phyloP scores from a whole-genome alignment of 2,113 vertebrate species.

The Heloderma charlesbogerti region DNA sequence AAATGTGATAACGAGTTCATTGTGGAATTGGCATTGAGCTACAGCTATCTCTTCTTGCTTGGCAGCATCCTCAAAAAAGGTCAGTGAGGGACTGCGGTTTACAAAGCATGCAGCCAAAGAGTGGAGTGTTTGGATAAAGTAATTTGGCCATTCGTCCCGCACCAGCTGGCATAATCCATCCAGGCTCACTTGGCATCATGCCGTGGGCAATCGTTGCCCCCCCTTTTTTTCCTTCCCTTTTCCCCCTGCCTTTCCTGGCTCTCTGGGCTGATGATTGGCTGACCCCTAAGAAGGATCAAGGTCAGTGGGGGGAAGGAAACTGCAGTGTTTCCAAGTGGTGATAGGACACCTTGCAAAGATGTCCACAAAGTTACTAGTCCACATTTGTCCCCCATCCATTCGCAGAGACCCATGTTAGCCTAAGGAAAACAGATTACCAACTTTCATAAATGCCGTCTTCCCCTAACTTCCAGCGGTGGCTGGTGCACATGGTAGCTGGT shows the following conservation, averaged over 20 bases:
- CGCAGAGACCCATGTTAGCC: background rate
- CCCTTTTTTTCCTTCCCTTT: background rate
- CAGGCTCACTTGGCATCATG: background rate
- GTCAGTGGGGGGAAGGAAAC: background rate
- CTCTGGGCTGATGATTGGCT: background rate
- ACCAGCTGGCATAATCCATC: background rate
- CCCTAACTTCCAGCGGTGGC: too few species aligned
- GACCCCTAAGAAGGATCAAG: background rate
- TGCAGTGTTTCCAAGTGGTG: background rate
- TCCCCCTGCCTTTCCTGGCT: too few species aligned
- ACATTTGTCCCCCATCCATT: too few species aligned
- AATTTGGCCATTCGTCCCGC: background rate
- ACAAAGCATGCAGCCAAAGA: background rate
- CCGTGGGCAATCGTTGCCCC: background rate
- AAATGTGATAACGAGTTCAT: background rate
- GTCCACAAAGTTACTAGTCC: background rate
- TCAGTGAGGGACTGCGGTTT: background rate
- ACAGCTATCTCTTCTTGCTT: background rate
- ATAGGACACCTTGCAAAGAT: background rate
- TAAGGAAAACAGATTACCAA: background rate
- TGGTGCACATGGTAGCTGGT: too few species aligned
- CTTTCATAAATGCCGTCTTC: background rate
- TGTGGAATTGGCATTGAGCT: background rate
- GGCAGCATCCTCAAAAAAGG: slow-evolving; percentile 6
- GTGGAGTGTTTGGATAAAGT: background rate